These are phyloP conservation scores for Eptatretus atami DNA, from an alignment of 2,797 vertebrate species.

Conservation along the genomic window DNA sequence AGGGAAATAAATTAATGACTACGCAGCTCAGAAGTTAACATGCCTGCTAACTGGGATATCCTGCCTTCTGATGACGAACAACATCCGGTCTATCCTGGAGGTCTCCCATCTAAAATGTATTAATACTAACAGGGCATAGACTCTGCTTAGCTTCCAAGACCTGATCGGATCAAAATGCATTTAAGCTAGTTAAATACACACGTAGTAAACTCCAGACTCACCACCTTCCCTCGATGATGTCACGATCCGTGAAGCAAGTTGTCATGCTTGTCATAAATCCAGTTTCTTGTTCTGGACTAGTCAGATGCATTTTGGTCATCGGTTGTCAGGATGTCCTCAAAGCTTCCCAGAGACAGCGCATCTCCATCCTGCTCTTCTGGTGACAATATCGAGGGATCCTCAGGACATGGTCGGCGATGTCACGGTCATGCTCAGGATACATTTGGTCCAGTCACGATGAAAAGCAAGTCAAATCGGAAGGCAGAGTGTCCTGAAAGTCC, in stretches of 20 bases:
- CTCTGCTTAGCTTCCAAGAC: too few species aligned
- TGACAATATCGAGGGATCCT: constrained; percentile 68
- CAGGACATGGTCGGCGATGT: constrained; percentile 67
- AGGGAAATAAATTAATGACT: too few species aligned
- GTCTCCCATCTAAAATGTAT: too few species aligned
- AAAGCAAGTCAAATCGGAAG: constrained; percentile 89
- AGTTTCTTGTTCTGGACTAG: constrained; percentile 47
- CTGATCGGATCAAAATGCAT: too few species aligned
- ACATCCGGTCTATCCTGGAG: too few species aligned
- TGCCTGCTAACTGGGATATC: too few species aligned
- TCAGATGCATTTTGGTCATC: constrained; percentile 30
- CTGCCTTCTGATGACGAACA: too few species aligned
- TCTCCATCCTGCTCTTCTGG: constrained; percentile 56
- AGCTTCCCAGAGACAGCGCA: constrained; percentile 45
- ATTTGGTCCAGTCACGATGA: constrained; percentile 80
- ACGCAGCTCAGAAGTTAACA: too few species aligned
- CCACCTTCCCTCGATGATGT: constrained; percentile 43
- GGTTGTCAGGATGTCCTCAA: constrained; percentile 49
- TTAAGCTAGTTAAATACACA: too few species aligned
- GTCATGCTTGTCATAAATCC: constrained; percentile 80
- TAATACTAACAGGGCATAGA: too few species aligned
- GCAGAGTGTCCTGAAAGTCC: constrained; percentile 75
- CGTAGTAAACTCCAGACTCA: constrained; percentile 60
- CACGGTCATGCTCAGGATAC: constrained; percentile 65
- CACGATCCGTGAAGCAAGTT: constrained; percentile 44